phyloP scores from a whole-genome alignment of 2,113 vertebrate genomes.

The Probosciger aterrimus region DNA sequence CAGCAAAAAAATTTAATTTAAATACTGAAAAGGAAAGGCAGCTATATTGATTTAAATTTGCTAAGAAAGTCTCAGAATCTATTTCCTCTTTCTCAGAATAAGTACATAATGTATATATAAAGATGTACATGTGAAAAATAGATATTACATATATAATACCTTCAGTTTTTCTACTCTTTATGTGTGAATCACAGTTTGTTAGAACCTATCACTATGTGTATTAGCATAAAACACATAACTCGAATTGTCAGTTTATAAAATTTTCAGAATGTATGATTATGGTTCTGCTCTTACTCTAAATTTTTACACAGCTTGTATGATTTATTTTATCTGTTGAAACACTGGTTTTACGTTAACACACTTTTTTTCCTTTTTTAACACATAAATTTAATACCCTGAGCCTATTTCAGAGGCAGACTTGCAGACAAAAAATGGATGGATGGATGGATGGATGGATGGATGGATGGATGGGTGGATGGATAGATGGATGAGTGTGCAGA shows the following conservation, averaged over 20 bases:
- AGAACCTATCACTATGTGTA: constrained; percentile 65
- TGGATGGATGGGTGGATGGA: neutral
- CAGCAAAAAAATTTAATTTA: constrained; percentile 76
- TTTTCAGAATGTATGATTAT: constrained; percentile 74
- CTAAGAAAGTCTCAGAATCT: constrained; percentile 69
- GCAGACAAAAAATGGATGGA: constrained; percentile 42
- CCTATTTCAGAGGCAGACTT: constrained; percentile 38
- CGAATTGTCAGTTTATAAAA: constrained; percentile 78
- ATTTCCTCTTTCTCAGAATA: constrained; percentile 67
- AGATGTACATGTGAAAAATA: constrained; percentile 30
- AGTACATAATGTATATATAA: constrained; percentile 26
- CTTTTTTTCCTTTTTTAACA: constrained; percentile 45
- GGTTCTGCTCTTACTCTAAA: constrained; percentile 67
- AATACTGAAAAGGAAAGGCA: constrained; percentile 74
- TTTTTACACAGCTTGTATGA: constrained; percentile 68
- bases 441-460: neutral
- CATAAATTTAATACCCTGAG: constrained; percentile 57
- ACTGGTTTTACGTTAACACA: constrained; percentile 34
- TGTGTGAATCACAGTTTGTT: constrained; percentile 74
- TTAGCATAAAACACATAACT: constrained; percentile 76
- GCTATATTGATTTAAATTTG: constrained; percentile 76
- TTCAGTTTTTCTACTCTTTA: constrained; percentile 64
- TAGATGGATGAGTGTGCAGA: neutral
- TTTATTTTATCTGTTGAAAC: constrained; percentile 68
- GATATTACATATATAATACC: constrained; percentile 33